These are phyloP conservation scores for Hyles euphorbiae DNA, from an alignment of 1,140 invertebrate species.

Conservation along the genomic window DNA sequence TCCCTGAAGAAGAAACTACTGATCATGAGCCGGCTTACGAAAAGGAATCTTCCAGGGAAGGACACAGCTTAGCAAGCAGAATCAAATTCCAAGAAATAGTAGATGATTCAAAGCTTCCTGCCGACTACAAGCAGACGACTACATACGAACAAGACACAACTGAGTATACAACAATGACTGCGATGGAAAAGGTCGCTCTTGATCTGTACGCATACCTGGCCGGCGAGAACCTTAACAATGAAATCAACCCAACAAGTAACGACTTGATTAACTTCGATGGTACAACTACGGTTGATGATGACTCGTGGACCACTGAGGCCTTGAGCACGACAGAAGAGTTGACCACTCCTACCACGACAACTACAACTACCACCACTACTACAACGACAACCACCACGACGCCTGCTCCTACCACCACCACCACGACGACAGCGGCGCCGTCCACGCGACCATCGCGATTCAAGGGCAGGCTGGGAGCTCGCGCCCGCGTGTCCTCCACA, in stretches of 20 bases:
- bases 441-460: constrained; percentile 61
- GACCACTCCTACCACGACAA: constrained; percentile 77
- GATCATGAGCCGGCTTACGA: constrained; percentile 27
- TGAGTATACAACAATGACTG: constrained; percentile 78
- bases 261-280: constrained; percentile 65
- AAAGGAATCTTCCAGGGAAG: constrained; percentile 51
- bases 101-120: constrained; percentile 55
- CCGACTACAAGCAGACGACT: constrained; percentile 61
- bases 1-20: constrained; percentile 28
- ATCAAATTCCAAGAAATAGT: constrained; percentile 54
- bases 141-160: constrained; percentile 77
- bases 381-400: constrained; percentile 44
- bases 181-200: constrained; percentile 87
- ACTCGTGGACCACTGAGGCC: constrained; percentile 55
- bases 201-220: constrained; percentile 87
- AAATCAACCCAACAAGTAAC: constrained; percentile 72
- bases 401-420: constrained; percentile 39
- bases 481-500: constrained; percentile 43
- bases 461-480: constrained; percentile 48
- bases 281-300: constrained; percentile 54
- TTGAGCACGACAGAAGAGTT: constrained; percentile 77
- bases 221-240: constrained; percentile 83
- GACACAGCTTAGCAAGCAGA: constrained; percentile 39
- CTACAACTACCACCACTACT: constrained; percentile 74
- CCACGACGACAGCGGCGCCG: constrained; percentile 39